phyloP scores from a whole-genome alignment of 1,140 invertebrate species.

The Drosophila quadrilineata region DNA sequence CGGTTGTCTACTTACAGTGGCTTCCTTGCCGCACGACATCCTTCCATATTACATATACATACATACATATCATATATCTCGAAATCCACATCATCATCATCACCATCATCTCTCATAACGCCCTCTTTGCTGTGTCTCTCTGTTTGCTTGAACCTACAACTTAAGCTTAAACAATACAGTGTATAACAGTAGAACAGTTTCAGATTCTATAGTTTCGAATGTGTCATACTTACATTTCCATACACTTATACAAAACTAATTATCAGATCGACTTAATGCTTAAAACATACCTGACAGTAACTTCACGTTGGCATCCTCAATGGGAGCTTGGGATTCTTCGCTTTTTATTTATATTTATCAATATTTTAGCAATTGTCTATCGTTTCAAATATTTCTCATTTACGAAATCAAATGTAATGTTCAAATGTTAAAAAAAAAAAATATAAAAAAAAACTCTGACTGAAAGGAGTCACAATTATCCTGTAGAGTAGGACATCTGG shows the following conservation, averaged over 20 bases:
- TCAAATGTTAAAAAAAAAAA: slow-evolving; percentile 59
- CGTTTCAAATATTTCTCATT: slow-evolving; percentile 4
- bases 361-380: too few species aligned
- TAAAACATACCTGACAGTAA: slow-evolving; percentile 66
- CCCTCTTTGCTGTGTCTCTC: background rate
- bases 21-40: slow-evolving; percentile 65
- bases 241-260: slow-evolving; percentile 53
- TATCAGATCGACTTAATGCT: slow-evolving; percentile 64
- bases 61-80: slow-evolving; percentile 11
- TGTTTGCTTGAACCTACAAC: slow-evolving; percentile 55
- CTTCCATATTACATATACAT: slow-evolving; percentile 22
- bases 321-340: slow-evolving; percentile 42
- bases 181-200: slow-evolving; percentile 2
- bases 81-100: slow-evolving; percentile 23
- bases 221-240: slow-evolving; percentile 56
- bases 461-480: too few species aligned
- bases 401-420: slow-evolving; percentile 49
- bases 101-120: slow-evolving; percentile 21
- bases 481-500: slow-evolving; percentile 8
- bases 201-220: too few species aligned
- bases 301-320: slow-evolving; percentile 38
- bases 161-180: slow-evolving; percentile 51
- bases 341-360: slow-evolving; percentile 1
- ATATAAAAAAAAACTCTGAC: slow-evolving; percentile 33
- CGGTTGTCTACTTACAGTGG: slow-evolving; percentile 67